Evolutionary conservation across 2,888 invertebrate species (phyloP), one percentile per base, ranked within the genome.

Genomic region (Strigamia maritima): DNA sequence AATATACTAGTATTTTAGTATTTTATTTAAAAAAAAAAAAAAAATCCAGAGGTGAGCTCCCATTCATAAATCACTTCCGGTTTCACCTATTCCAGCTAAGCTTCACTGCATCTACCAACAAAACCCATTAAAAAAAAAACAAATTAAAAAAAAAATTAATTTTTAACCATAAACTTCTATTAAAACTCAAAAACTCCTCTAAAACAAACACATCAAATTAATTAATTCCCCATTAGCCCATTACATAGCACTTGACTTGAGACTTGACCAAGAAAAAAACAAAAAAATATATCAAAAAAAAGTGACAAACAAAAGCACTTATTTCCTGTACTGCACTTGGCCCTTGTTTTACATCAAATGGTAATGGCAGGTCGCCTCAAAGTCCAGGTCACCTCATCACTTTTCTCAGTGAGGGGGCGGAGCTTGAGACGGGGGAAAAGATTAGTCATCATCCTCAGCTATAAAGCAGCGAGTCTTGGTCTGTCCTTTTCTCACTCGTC

Each of bases 281-380:
- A 35, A 2, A 8, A 1, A 35, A 35, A 6, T 7, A 31, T 2
- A 31, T 2, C 31, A 7, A 35, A 31, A 35, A 35, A 44, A 44
- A 44, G 0, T 44, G 1, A 4, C n/a, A 7, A 44, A 3, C 1
- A 16, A 44, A 44, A n/a, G n/a, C n/a, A 4, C n/a, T 7, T 44
- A 44, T 44, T 44, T 44, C 16, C 44, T 44, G 2, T 14, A 44
- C 1, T 2, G 44, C 44, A 44, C 44, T 44, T 44, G 44, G 44
- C 44, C 44, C 44, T 14, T 12, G 44, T 44, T 44, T 44, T 44
- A 3, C 44, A 44, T 65, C 22, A 2, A 24, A 24, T 24, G 0
- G 60, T 65, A 65, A 65, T 65, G 60, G 60, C 60, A 65, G 60
- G 60, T 65, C 60, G 60, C 60, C 60, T 65, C 60, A 65, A 65